Base-by-base conservation (phyloP, 1,140 invertebrate genomes). In the Trichonephila inaurata region DNA sequence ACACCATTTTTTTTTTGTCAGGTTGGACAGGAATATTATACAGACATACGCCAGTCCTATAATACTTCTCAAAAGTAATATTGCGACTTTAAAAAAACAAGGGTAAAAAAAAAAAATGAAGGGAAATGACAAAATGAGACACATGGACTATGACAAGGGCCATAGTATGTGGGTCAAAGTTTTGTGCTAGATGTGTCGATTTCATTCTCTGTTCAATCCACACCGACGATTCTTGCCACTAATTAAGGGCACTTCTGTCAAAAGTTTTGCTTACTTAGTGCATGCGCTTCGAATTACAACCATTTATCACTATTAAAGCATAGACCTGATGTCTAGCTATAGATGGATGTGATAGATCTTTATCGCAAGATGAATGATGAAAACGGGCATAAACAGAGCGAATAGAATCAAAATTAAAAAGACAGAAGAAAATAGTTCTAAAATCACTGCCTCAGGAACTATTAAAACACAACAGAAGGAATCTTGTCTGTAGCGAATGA, bases 151-250 rank as follows among this genome's bases (percentile, higher is more conserved):
- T 24, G 66, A 69, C 66, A 69, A 69, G n/a, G 66, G 66, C n/a
- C 66, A 24, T 24, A n/a, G 18, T 58, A 81, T 82, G 60, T 91
- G 40, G 89, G 89, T 82, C 72, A 82, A 91, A 91, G 89, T 82
- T 91, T 61, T 21, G 89, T 82, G 58, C 66, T 88, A 88, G 62
- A 88, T 89, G 88, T 89, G 88, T 89, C 88, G 66, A 89, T 89
- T 77, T 91, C 89, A 51, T n/a, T 91, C 62, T 82, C 19, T 51
- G 51, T 51, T 51, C 51, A 51, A 12, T 51, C 51, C n/a, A 40
- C 72, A n/a, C 33, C 16, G 60, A 82, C 33, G 58, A 91, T 40
- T n/a, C 21, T 62, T 58, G 24, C 69, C 72, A 33, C 21, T 91
- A 91, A 91, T 91, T 91, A 91, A 82, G 69, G 89, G 16, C 69